Evolutionary conservation across 2,888 invertebrate genomes (phyloP), one percentile per base, ranked within the genome.

Genomic region (Nephrotoma flavescens): DNA sequence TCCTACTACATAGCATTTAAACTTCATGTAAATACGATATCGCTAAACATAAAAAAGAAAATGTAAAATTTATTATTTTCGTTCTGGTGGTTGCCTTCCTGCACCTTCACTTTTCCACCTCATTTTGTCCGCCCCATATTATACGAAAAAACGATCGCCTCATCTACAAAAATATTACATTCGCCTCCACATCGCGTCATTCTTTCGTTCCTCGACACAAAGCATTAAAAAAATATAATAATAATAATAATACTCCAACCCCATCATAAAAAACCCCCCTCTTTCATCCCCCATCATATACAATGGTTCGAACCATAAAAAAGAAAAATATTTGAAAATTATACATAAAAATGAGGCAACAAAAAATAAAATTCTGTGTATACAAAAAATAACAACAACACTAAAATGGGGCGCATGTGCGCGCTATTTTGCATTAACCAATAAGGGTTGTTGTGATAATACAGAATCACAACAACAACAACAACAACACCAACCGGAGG

Each of bases 401-500:
- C 6, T 42, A 42, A 71, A 31, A 31, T 19, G 84, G 42, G 42
- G 42, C 84, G 42, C 42, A 42, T 84, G 84, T 42, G 84, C 84
- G 84, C 84, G 84, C 42, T 84, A 15, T 84, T 84, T 84, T 84
- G 84, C 84, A 84, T 84, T 84, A 42, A 42, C 84, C 84, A 84
- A 84, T 84, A 84, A 84, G 84, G 84, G 84, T 84, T 84, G 71
- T 84, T 84, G 84, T 84, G 41, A 84, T 42, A 84, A 84, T 15
- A 84, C n/a, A 83, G 52, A 15, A 52, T 52, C 52, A 52, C 15
- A 52, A 44, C 11, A 44, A 44, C 15, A 52, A 44, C 11, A 44
- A 44, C 44, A 44, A 52, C 52, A 52, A 52, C 71, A 71, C 5
- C 31, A 15, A 71, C 71, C 9, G 71, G 71, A 71, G 71, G 71